Evolutionary conservation across 2,888 invertebrate species (phyloP).

Genomic region (Itoplectis maculator): DNA sequence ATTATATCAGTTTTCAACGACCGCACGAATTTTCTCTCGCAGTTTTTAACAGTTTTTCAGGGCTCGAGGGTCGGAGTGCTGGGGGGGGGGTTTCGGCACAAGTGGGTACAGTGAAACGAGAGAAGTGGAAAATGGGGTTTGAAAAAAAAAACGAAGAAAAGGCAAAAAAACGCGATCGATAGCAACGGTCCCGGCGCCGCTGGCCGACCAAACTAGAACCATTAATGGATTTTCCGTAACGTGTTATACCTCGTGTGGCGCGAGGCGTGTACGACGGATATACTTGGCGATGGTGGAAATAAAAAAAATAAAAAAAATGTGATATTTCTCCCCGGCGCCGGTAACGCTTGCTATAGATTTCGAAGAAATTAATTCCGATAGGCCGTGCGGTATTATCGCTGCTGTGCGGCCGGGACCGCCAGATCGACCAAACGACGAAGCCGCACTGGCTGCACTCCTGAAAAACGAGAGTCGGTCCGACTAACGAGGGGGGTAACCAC

Average conservation of each 20-base stretch:
- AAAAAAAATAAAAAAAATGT: constrained; percentile 15
- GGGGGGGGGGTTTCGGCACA: neutral
- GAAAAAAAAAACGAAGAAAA: constrained; percentile 39
- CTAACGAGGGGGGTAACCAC: constrained; percentile 65
- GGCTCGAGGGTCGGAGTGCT: too few species aligned
- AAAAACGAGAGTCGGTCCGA: constrained; percentile 57
- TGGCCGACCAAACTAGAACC: constrained; percentile 51
- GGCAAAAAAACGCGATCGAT: constrained; percentile 61
- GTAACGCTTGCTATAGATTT: constrained; percentile 74
- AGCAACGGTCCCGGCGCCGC: constrained; percentile 26
- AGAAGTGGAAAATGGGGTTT: constrained; percentile 48
- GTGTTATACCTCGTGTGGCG: constrained; percentile 3
- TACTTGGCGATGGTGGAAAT: constrained; percentile 39
- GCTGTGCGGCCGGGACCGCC: constrained; percentile 55
- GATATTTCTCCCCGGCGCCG: constrained; percentile 62
- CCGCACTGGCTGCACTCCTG: constrained; percentile 12
- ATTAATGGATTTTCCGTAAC: constrained; percentile 78
- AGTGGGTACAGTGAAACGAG: constrained; percentile 40
- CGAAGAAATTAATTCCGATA: constrained; percentile 80
- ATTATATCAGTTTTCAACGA: constrained; percentile 56
- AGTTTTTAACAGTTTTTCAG: constrained; percentile 51
- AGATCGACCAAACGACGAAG: constrained; percentile 43
- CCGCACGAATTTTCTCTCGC: constrained; percentile 42
- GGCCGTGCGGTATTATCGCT: constrained; percentile 71
- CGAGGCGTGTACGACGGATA: too few species aligned